Conservation (phyloP, 2,888 invertebrate species). For the Lasioglossum pauxillum region DNA sequence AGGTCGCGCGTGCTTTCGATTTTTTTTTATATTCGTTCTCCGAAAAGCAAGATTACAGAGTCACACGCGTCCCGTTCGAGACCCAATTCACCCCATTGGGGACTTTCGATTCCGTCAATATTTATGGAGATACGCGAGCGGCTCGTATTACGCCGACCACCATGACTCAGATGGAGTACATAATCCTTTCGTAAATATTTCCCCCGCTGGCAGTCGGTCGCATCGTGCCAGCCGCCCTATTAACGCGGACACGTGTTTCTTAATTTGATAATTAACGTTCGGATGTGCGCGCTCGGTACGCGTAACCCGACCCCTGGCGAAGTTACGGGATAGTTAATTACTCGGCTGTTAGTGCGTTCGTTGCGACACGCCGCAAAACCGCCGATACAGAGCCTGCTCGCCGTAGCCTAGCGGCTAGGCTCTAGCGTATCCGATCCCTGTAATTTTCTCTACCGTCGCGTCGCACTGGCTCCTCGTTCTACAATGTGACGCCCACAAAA, state of each 20-base stretch:
- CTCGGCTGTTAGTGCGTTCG: conserved; percentile 9
- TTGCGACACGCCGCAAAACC: conserved; percentile 8
- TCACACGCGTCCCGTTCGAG: not conserved
- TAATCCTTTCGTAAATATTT: conserved; percentile 24
- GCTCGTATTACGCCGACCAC: conserved; percentile 23
- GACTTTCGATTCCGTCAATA: conserved; percentile 38
- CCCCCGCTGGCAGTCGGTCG: not conserved
- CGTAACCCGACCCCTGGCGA: conserved; percentile 16
- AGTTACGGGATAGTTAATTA: conserved; percentile 28
- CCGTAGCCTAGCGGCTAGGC: not conserved
- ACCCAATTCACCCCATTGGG: not conserved
- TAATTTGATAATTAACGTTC: conserved; percentile 52
- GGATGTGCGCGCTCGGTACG: not conserved
- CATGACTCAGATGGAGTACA: not conserved
- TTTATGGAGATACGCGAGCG: conserved; percentile 33
- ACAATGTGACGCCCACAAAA: not conserved
- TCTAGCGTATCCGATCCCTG: not conserved
- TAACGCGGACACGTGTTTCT: conserved; percentile 38
- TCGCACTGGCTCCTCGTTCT: not conserved
- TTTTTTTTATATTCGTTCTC: not conserved
- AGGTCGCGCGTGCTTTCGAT: not conserved
- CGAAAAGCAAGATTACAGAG: not conserved
- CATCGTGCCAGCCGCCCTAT: not conserved
- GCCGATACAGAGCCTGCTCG: not conserved
- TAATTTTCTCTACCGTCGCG: conserved; percentile 29